These are phyloP conservation scores for Odontocolon sp. DNA, from an alignment of 2,888 invertebrate genomes.

Conservation along the genomic window DNA sequence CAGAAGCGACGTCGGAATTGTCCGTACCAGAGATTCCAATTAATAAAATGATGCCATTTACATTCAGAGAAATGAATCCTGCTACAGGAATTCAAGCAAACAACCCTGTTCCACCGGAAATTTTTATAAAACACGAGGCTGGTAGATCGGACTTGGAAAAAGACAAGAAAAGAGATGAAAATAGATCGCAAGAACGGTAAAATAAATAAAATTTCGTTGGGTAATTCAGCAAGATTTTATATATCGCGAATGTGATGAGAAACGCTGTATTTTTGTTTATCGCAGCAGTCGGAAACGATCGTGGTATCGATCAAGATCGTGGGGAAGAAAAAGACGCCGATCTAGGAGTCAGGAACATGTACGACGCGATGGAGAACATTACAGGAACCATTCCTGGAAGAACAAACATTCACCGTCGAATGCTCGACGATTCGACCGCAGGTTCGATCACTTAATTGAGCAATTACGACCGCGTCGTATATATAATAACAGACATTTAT, in stretches of 20 bases:
- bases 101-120: conserved; percentile 71
- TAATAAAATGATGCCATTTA: conserved; percentile 68
- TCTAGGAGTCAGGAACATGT: conserved; percentile 81
- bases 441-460: too few species aligned
- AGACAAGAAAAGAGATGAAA: conserved; percentile 78
- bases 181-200: conserved; percentile 78
- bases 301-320: conserved; percentile 83
- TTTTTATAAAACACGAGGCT: conserved; percentile 72
- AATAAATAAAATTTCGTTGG: conserved; percentile 4
- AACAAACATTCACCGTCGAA: conserved; percentile 83
- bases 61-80: conserved; percentile 59
- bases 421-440: conserved; percentile 81
- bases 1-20: conserved; percentile 81
- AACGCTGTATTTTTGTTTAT: background rate
- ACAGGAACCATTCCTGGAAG: conserved; percentile 82
- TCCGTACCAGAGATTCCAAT: conserved; percentile 61
- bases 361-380: conserved; percentile 80
- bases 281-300: conserved; percentile 76
- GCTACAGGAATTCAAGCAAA: conserved; percentile 71
- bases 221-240: background rate
- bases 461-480: background rate
- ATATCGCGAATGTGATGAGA: conserved; percentile 23
- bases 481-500: background rate
- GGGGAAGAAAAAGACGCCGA: conserved; percentile 82
- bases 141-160: conserved; percentile 79